Evolutionary conservation across 2,888 invertebrate species (phyloP).

Genomic region (Actias luna): DNA sequence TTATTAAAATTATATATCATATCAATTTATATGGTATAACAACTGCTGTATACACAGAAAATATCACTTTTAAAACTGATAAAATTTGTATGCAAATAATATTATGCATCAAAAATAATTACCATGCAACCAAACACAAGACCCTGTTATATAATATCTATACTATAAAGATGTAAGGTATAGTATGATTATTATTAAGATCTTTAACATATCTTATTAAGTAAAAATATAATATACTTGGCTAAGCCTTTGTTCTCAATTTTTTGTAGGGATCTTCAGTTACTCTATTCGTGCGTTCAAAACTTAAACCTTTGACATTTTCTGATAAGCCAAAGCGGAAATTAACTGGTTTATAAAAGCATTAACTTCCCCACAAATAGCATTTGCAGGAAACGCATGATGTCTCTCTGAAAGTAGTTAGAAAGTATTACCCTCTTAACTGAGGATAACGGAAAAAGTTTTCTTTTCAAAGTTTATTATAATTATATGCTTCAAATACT

Average conservation of each 20-base stretch:
- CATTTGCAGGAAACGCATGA: slow-evolving; percentile 28
- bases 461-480: no score
- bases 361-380: slow-evolving; percentile 32
- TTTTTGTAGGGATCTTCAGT: not conserved
- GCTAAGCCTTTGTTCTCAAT: not conserved
- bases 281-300: slow-evolving; percentile 16
- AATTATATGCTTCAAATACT: no score
- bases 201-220: no score
- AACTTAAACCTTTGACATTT: slow-evolving; percentile 31
- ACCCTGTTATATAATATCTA: not conserved
- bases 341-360: slow-evolving; percentile 30
- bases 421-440: not conserved
- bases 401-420: slow-evolving; percentile 6
- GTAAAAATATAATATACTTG: not conserved
- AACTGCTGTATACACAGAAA: no score
- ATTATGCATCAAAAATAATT: no score
- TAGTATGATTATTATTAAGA: no score
- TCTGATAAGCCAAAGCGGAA: slow-evolving; percentile 30
- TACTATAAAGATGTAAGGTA: not conserved
- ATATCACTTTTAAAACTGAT: no score
- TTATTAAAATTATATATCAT: no score
- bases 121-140: no score
- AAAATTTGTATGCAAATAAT: no score
- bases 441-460: not conserved
- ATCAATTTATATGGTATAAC: no score